phyloP scores from a whole-genome alignment of 2,888 invertebrate species.

The Lepidocyrtoides sp. region DNA sequence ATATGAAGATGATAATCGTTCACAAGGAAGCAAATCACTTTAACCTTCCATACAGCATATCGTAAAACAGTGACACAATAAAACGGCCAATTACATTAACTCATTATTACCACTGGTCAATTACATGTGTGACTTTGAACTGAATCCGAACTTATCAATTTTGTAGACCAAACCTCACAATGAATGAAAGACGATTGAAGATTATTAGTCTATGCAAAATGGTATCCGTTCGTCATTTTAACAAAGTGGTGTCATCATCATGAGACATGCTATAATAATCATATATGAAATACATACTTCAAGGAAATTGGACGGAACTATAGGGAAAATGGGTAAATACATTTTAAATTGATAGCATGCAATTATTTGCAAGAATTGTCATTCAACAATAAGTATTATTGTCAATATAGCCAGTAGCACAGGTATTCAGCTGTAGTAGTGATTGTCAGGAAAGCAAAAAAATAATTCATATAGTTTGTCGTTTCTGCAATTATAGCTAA shows the following conservation, averaged over 20 bases:
- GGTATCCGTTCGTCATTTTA: background rate
- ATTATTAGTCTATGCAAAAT: background rate
- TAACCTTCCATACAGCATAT: slow-evolving; percentile 22
- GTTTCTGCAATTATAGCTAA: background rate
- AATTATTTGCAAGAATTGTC: background rate
- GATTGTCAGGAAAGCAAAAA: background rate
- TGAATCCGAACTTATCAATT: slow-evolving; percentile 42
- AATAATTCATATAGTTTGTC: no score
- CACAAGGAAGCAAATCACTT: slow-evolving; percentile 31
- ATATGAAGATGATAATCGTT: slow-evolving; percentile 22
- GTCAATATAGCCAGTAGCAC: background rate
- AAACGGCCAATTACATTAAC: slow-evolving; percentile 23
- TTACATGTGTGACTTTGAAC: slow-evolving; percentile 50
- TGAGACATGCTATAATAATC: background rate
- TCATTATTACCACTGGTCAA: slow-evolving; percentile 5
- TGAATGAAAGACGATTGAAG: background rate
- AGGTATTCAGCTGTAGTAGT: background rate
- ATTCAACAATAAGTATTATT: background rate
- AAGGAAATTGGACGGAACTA: slow-evolving; percentile 52
- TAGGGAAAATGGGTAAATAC: background rate
- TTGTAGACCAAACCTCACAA: background rate
- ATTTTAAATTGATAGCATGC: slow-evolving; percentile 1
- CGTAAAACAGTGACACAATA: background rate
- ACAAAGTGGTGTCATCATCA: background rate
- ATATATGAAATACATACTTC: slow-evolving; percentile 8